Base-by-base conservation (phyloP, 2,888 invertebrate genomes). In the Tenthredo notha region DNA sequence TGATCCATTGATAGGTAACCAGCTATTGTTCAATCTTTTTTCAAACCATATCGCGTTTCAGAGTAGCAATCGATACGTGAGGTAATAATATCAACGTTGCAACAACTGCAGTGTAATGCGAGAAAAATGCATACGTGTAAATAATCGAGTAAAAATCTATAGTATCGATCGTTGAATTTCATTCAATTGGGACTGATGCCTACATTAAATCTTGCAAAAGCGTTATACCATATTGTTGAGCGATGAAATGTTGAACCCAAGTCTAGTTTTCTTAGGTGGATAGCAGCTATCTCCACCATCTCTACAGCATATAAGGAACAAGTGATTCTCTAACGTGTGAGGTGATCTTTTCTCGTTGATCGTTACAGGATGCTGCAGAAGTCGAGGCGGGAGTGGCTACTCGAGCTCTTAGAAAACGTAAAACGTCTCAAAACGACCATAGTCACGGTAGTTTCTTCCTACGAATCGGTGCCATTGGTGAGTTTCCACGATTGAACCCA, bases 361-460 rank as follows among this genome's bases (percentile, higher is more conserved):
- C n/a, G 86, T 85, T 90, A 85, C 94, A 96, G 95, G 96, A 97
- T 92, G 95, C 95, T 87, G 94, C 95, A 89, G 96, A 97, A 92
- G 94, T 97, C 89, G 97, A 97, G 94, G 95, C 96, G 85, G 94
- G 94, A 29, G 92, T 94, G 86, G 95, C 96, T 72, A 95, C 96
- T 86, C 70, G 96, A 92, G 95, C 95, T 88, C 93, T 94, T 84
- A 96, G 97, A 87, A 97, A 97, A 93, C 96, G 98, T 89, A 98
- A 98, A 94, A 98, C 98, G 84, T 97, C 98, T 29, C 98, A 98
- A 92, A 98, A 97, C 92, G 98, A 98, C 92, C 97, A 97, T 91
- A 98, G 98, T 92, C 98, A 98, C 93, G 98, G 98, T 89, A 98
- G 98, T 91, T 98, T 98, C 94, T 98, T 98, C 94, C 95, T 98